Base-by-base conservation (phyloP, 1,140 invertebrate genomes). In the Drosophila equinoxialis region DNA sequence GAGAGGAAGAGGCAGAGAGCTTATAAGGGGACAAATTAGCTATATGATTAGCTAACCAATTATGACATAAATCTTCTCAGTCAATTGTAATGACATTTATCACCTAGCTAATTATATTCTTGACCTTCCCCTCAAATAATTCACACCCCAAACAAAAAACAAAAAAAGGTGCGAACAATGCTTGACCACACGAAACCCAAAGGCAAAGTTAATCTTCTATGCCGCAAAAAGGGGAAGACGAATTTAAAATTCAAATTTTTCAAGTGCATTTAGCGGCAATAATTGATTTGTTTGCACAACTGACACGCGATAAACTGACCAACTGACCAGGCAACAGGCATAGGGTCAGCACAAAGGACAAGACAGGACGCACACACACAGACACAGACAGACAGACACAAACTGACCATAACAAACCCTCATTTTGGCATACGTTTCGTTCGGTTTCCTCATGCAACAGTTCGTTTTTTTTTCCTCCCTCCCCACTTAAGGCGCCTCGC, bases 231-330 rank as follows among this genome's bases (percentile, higher is more conserved):
- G 35, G 57, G 58, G 70, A 64, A 54, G 42, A 30, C 17, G 10
- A 64, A 87, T 87, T 89, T 87, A 89, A 87, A 87, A 87, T 87
- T 74, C 84, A 89, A 87, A 87, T 89, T 78, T 89, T 78, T 85
- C 37, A 85, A 81, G 68, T 78, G 78, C 76, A 82, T 87, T 86
- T 87, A 77, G 79, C 73, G 84, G 26, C 70, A 67, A 74, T 89
- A 89, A 83, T 87, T 83, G 83, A 87, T 83, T 89, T 89, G 83
- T 87, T 87, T 89, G 70, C 73, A 65, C 75, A 51, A 8, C 61
- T 72, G 65, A 72, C 81, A 85, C 78, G 78, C 77, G 65, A 85
- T 42, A 62, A 79, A 58, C 67, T 77, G 74, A 77, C 67, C 74
- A 60, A 55, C 57, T 69, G 65, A 58, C 59, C 65, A 68, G n/a